Evolutionary conservation across 2,797 vertebrate species (phyloP).

Genomic region (Euphonia xanthogaster): DNA sequence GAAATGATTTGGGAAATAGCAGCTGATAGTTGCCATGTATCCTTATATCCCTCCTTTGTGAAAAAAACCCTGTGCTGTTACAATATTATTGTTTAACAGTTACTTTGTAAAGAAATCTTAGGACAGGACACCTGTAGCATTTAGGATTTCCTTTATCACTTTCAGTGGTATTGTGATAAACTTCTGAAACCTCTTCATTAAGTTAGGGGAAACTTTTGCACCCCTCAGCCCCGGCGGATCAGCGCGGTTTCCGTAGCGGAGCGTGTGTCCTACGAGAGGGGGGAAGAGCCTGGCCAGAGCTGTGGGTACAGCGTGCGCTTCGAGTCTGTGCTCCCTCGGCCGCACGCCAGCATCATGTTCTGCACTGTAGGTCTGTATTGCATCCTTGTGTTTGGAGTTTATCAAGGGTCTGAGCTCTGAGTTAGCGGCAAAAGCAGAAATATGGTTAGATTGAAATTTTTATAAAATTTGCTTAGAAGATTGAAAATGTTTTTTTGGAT

Average conservation of each 20-base stretch:
- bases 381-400: neutral
- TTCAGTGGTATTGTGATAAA: neutral
- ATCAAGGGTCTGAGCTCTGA: neutral
- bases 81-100: neutral
- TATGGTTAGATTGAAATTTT: neutral
- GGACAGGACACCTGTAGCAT: neutral
- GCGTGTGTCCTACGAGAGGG: constrained; percentile 88
- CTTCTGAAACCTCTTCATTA: neutral
- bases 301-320: constrained; percentile 97
- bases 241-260: constrained; percentile 95
- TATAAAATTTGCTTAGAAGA: neutral
- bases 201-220: neutral
- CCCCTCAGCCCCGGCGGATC: constrained; percentile 89
- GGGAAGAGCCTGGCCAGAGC: constrained; percentile 90
- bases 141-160: neutral
- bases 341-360: constrained; percentile 92
- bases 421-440: neutral
- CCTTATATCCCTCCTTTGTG: neutral
- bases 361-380: constrained; percentile 90
- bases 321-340: constrained; percentile 91
- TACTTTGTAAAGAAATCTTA: neutral
- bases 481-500: neutral
- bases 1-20: neutral
- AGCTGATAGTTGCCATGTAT: neutral
- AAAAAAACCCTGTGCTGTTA: neutral